Evolutionary conservation across 2,888 invertebrate genomes (phyloP), one percentile per base, ranked within the genome.

Genomic region (Monoplex corrugatus): DNA sequence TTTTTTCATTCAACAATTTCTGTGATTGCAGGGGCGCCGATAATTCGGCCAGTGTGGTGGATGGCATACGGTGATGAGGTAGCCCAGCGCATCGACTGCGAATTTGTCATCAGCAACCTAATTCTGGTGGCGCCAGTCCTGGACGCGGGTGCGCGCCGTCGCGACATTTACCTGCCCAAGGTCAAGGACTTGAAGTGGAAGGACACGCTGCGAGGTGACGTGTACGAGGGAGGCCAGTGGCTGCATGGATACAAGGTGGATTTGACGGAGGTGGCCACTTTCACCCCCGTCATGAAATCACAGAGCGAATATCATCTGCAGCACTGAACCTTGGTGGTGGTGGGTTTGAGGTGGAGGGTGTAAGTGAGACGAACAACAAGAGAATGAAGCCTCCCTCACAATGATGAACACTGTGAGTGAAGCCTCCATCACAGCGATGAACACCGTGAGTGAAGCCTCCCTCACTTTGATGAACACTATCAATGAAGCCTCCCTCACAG

Each of bases 1-100:
- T n/a, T n/a, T n/a, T n/a, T n/a, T n/a, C n/a, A n/a, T n/a, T n/a
- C n/a, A n/a, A 63, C 28, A 8, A 63, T 63, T 16, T 16, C 10
- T 16, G 23, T 63, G 10, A n/a, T 86, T 80, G 0, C 92, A 92
- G 95, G 95, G 0, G 97, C 97, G 68, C 99, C 99, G 0, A 98
- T 99, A 0, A 98, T 99, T 96, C 97, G 99, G 40, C 99, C 99
- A 0, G 95, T 99, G 43, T 98, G 98, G 97, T 97, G 98, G 92
- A 97, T 98, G 93, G 99, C 98, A 95, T 98, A 99, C 0, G 95
- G 97, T 0, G 99, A 99, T 93, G 97, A 97, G 8, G 97, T 97
- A 19, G 97, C 98, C 0, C 98, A 97, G 93, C 97, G 97, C 87
- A 98, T 99, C 90, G 99, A 99, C 92, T 97, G 98, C 38, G 92